Evolutionary conservation across 2,888 invertebrate species (phyloP).

Genomic region (Agriopis leucophaearia): DNA sequence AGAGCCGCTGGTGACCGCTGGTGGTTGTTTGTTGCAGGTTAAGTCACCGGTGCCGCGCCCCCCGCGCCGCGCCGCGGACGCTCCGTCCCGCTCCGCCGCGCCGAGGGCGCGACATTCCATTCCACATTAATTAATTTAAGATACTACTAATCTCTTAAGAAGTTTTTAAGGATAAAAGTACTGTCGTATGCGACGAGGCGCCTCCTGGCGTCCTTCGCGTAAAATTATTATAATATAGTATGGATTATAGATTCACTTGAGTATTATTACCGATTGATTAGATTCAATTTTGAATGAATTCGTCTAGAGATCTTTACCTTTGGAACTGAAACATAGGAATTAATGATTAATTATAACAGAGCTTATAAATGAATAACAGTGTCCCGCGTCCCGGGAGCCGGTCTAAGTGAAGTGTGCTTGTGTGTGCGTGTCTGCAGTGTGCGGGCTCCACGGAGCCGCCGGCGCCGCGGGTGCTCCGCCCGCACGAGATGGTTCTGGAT

Average conservation of each 20-base stretch:
- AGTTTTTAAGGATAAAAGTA: conserved; percentile 80
- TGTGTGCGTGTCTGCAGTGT: conserved; percentile 50
- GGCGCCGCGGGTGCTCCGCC: conserved; percentile 47
- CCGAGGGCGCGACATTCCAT: conserved; percentile 84
- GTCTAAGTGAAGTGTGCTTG: conserved; percentile 40
- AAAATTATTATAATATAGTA: conserved; percentile 84
- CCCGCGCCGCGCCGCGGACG: conserved; percentile 72
- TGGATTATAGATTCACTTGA: conserved; percentile 84
- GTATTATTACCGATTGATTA: conserved; percentile 84
- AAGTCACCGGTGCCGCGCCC: conserved; percentile 83
- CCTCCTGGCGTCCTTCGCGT: conserved; percentile 68
- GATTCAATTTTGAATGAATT: conserved; percentile 73
- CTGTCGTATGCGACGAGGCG: conserved; percentile 72
- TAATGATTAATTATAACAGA: conserved; percentile 69
- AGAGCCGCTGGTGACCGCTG: neutral
- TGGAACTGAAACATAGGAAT: conserved; percentile 73
- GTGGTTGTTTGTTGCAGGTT: conserved; percentile 71
- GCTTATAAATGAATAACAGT: conserved; percentile 65
- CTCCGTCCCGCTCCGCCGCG: conserved; percentile 73
- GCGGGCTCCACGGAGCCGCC: conserved; percentile 32
- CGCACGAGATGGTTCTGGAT: conserved; percentile 74
- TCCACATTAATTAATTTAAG: conserved; percentile 85
- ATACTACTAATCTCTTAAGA: conserved; percentile 81
- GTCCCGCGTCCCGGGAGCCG: conserved; percentile 53
- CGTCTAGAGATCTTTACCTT: conserved; percentile 68